A percentile compares a stretch with the other conserved stretches of the same genome.
phyloP scores from a whole-genome alignment of 1,140 invertebrate genomes.

The Drosophila truncata region DNA sequence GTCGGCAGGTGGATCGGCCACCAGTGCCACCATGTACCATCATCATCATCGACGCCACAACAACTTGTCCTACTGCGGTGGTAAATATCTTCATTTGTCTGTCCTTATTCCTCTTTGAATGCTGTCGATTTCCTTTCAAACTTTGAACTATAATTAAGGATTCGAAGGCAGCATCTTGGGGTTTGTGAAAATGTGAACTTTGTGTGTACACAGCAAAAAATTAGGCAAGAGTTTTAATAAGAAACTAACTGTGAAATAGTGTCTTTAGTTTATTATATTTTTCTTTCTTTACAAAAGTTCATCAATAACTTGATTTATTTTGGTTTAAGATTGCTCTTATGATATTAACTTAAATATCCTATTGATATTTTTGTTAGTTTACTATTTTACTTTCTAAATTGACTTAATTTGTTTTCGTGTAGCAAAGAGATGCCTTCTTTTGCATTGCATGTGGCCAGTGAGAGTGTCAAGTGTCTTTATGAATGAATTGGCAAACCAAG shows the following conservation, averaged over 20 bases:
- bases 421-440: neutral
- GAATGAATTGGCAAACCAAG: slow-evolving; percentile 8
- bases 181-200: neutral
- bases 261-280: too few species aligned
- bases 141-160: slow-evolving; percentile 24
- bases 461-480: slow-evolving; percentile 58
- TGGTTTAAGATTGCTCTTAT: too few species aligned
- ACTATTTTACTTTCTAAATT: neutral
- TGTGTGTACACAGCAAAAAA: neutral
- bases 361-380: neutral
- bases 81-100: slow-evolving; percentile 64
- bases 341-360: neutral
- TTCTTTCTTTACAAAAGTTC: too few species aligned
- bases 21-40: slow-evolving; percentile 75
- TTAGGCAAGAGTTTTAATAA: neutral
- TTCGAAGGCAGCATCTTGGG: slow-evolving; percentile 1
- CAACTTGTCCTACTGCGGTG: slow-evolving; percentile 83
- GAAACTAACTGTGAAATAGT: too few species aligned
- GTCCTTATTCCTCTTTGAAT: neutral
- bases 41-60: slow-evolving; percentile 80
- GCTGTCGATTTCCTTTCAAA: slow-evolving; percentile 8
- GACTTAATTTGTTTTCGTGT: neutral
- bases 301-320: too few species aligned
- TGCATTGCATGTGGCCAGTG: slow-evolving; percentile 2
- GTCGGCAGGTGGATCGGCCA: slow-evolving; percentile 49